phyloP scores from a whole-genome alignment of 1,140 invertebrate genomes.

The Leptinotarsa undecemlineata region DNA sequence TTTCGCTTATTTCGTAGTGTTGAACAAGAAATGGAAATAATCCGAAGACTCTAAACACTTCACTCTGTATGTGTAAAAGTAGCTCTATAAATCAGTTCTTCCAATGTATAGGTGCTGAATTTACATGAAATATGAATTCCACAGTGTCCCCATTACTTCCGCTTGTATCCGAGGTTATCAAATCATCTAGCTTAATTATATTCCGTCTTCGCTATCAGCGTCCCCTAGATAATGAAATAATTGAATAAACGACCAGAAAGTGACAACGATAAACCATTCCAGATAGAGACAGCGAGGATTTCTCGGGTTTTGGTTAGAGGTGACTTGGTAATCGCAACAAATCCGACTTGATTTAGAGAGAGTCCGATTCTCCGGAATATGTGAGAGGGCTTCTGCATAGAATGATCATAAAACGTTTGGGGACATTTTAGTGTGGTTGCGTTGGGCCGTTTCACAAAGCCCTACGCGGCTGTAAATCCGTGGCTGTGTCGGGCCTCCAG shows the following conservation, averaged over 20 bases:
- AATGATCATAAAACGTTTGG: slow-evolving; percentile 43
- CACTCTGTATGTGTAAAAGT: no score
- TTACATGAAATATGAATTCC: no score
- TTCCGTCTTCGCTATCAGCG: neutral
- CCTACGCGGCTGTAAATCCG: slow-evolving; percentile 44
- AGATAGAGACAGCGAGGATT: slow-evolving; percentile 17
- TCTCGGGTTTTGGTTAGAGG: slow-evolving; percentile 33
- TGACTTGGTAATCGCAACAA: slow-evolving; percentile 39
- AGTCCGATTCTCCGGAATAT: slow-evolving; percentile 37
- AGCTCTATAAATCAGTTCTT: no score
- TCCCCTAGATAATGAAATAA: slow-evolving; percentile 4
- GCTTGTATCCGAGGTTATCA: no score
- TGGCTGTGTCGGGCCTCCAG: slow-evolving; percentile 32
- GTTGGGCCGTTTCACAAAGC: slow-evolving; percentile 37
- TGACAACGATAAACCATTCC: slow-evolving; percentile 15
- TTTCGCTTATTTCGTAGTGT: no score
- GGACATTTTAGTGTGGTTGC: slow-evolving; percentile 40
- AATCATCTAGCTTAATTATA: neutral
- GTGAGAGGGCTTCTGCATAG: slow-evolving; percentile 38
- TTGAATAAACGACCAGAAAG: slow-evolving; percentile 11
- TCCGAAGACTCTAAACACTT: no score
- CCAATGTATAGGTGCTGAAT: no score
- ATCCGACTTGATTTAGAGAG: slow-evolving; percentile 38
- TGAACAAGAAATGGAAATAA: no score
- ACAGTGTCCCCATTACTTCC: no score